phyloP scores from a whole-genome alignment of 2,888 invertebrate species.

The Polietes domitor region DNA sequence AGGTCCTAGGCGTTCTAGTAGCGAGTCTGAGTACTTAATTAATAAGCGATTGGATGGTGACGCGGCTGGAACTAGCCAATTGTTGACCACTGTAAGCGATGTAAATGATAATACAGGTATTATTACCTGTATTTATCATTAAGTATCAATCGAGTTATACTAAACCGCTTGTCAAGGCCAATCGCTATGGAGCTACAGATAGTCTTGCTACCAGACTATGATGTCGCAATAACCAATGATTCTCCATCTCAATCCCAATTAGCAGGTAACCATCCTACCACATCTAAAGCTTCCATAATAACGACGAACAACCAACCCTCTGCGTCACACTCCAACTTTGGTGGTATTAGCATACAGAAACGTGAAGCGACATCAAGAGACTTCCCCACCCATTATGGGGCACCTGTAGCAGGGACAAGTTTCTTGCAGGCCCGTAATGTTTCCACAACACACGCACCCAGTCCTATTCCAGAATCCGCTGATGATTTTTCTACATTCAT shows the following conservation, averaged over 20 bases:
- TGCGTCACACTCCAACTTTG: slow-evolving; percentile 66
- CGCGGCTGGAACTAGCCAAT: slow-evolving; percentile 41
- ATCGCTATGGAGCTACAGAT: slow-evolving; percentile 77
- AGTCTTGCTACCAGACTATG: slow-evolving; percentile 71
- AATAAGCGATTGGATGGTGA: slow-evolving; percentile 72
- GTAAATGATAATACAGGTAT: slow-evolving; percentile 70
- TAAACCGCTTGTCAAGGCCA: slow-evolving; percentile 72
- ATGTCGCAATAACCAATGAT: slow-evolving; percentile 67
- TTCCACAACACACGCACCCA: slow-evolving; percentile 68
- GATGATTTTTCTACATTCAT: slow-evolving; percentile 76
- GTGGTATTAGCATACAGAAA: slow-evolving; percentile 70
- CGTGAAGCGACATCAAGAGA: slow-evolving; percentile 71
- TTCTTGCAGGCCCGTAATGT: slow-evolving; percentile 73
- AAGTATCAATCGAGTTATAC: slow-evolving; percentile 65
- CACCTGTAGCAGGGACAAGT: slow-evolving; percentile 70
- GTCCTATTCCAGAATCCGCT: slow-evolving; percentile 76
- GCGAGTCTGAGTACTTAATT: slow-evolving; percentile 80
- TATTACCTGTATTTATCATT: slow-evolving; percentile 64
- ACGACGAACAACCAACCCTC: slow-evolving; percentile 63
- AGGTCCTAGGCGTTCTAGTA: slow-evolving; percentile 84
- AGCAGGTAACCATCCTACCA: slow-evolving; percentile 66
- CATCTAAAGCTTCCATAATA: slow-evolving; percentile 73
- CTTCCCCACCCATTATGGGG: slow-evolving; percentile 71
- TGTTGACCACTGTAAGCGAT: slow-evolving; percentile 47
- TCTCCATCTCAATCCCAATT: slow-evolving; percentile 70